A percentile compares a stretch with the other conserved stretches of the same genome.
These are phyloP conservation scores for Ctenoplectra terminalis DNA, from an alignment of 1,140 invertebrate species.

Conservation along the genomic window DNA sequence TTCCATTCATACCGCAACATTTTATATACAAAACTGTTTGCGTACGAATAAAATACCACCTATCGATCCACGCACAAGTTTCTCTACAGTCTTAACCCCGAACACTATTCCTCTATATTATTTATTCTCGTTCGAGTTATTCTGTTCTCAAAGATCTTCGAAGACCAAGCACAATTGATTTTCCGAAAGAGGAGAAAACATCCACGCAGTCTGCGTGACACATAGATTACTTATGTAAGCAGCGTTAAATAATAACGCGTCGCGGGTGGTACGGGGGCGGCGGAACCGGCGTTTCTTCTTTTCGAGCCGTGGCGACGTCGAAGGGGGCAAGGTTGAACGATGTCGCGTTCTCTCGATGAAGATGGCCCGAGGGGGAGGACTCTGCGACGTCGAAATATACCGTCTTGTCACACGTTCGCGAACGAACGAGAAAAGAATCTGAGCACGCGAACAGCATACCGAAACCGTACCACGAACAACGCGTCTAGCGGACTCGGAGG, in stretches of 20 bases:
- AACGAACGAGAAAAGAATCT: not conserved
- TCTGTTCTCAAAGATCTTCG: not conserved
- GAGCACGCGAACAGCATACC: slow-evolving; percentile 1
- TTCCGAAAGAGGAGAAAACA: not conserved
- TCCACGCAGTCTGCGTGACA: not conserved
- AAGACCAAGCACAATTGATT: not conserved
- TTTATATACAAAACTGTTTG: not conserved
- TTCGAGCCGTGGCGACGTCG: not conserved
- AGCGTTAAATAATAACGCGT: slow-evolving; percentile 19
- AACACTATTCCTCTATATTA: too few species aligned
- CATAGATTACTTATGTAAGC: slow-evolving; percentile 25
- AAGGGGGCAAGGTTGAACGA: slow-evolving; percentile 1
- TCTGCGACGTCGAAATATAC: not conserved
- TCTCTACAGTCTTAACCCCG: too few species aligned
- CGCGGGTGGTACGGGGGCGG: slow-evolving; percentile 4
- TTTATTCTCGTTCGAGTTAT: too few species aligned
- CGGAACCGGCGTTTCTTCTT: not conserved
- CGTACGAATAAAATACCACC: not conserved
- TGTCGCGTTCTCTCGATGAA: not conserved
- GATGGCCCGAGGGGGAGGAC: not conserved
- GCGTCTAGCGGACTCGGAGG: not conserved
- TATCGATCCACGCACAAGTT: not conserved
- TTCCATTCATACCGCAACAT: not conserved
- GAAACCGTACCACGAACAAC: not conserved
- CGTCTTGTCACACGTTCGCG: slow-evolving; percentile 1